Evolutionary conservation across 2,888 invertebrate species (phyloP).

Genomic region (Ochlodes sylvanus): DNA sequence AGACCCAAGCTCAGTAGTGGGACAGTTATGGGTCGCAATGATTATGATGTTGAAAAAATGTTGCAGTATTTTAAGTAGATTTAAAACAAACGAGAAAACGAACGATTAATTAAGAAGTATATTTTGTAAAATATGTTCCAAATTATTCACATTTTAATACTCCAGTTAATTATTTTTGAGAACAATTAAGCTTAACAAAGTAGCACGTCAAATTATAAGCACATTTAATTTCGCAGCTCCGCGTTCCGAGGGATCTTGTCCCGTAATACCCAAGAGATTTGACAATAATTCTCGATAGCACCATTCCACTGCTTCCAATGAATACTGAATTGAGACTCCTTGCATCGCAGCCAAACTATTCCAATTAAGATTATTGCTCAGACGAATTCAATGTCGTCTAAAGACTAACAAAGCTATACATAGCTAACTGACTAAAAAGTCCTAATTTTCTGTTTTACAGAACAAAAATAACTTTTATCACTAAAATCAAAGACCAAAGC

Average conservation of each 20-base stretch:
- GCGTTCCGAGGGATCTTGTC: conserved; percentile 51
- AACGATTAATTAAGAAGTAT: too few species aligned
- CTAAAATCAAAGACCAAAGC: conserved; percentile 61
- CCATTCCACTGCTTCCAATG: conserved; percentile 74
- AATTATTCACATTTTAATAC: too few species aligned
- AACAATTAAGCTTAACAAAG: not conserved
- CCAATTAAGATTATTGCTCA: conserved; percentile 80
- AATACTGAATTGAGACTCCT: conserved; percentile 73
- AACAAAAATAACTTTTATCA: conserved; percentile 41
- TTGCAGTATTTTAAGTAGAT: too few species aligned
- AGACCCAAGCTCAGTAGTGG: too few species aligned
- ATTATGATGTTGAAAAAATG: too few species aligned
- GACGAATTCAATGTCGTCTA: conserved; percentile 41
- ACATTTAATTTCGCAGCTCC: conserved; percentile 49
- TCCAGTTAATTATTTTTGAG: not conserved
- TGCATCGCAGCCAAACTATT: conserved; percentile 71
- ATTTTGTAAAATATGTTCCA: too few species aligned
- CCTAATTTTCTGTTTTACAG: not conserved
- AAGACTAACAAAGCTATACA: conserved; percentile 21
- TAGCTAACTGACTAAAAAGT: conserved; percentile 19
- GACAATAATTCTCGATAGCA: conserved; percentile 80
- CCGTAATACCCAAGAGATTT: conserved; percentile 75
- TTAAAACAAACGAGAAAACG: too few species aligned
- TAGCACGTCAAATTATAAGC: conserved; percentile 45
- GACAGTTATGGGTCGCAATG: too few species aligned